Conservation (phyloP, 2,888 invertebrate genomes). For the Hydraecia micacea region DNA sequence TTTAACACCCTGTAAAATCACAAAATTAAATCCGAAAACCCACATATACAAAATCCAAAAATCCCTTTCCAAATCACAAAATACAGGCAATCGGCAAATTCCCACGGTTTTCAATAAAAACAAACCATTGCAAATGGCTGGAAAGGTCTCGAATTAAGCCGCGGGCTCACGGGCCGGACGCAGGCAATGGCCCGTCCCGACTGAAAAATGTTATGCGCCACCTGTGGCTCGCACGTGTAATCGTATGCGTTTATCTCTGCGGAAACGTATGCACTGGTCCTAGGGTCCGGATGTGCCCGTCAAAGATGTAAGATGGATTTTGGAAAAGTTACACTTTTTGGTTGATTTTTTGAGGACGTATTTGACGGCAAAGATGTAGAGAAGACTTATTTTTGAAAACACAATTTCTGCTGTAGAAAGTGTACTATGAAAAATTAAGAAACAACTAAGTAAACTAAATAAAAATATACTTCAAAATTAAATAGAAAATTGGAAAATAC, state of each 20-base stretch:
- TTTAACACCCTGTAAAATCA: conserved; percentile 51
- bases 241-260: conserved; percentile 89
- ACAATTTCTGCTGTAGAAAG: not conserved
- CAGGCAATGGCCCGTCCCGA: conserved; percentile 78
- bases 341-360: not conserved
- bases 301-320: conserved; percentile 72
- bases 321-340: not conserved
- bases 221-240: conserved; percentile 88
- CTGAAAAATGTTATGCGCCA: conserved; percentile 90
- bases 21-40: conserved; percentile 46
- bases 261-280: conserved; percentile 81
- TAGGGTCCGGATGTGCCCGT: conserved; percentile 64
- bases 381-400: not conserved
- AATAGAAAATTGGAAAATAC: not conserved
- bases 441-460: not conserved
- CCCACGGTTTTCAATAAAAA: conserved; percentile 86
- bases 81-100: conserved; percentile 68
- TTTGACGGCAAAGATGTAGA: not conserved
- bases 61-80: conserved; percentile 69
- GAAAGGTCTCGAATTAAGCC: conserved; percentile 84
- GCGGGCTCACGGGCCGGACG: conserved; percentile 72
- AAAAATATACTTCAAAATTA: not conserved
- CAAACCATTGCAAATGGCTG: conserved; percentile 82
- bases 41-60: conserved; percentile 52
- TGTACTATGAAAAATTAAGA: not conserved